These are phyloP conservation scores for Grantiella picta DNA, from an alignment of 2,113 vertebrate species.

Conservation along the genomic window DNA sequence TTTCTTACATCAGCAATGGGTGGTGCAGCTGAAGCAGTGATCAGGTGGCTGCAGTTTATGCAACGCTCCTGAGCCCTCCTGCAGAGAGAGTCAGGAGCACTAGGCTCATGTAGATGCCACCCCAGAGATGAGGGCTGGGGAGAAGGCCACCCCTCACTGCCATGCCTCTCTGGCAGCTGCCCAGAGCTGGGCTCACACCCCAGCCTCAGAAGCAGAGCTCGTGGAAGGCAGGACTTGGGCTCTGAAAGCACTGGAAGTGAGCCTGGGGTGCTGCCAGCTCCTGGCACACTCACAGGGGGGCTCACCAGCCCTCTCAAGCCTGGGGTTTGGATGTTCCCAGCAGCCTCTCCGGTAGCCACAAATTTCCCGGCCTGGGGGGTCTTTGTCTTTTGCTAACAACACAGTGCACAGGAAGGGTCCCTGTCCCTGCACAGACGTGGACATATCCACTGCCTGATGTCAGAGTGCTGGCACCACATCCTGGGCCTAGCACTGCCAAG, in stretches of 20 bases:
- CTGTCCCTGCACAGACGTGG: accelerated
- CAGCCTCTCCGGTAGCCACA: background rate
- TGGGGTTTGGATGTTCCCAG: background rate
- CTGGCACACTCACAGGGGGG: background rate
- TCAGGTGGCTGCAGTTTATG: background rate
- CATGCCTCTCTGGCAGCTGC: background rate
- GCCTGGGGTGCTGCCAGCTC: background rate
- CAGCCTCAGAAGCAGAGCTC: background rate
- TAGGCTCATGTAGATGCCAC: background rate
- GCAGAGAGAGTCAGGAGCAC: background rate
- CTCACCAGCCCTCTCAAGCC: accelerated
- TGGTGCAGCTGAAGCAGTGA: background rate
- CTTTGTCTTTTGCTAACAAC: background rate
- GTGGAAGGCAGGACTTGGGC: accelerated
- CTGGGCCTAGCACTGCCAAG: accelerated
- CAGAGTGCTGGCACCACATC: background rate
- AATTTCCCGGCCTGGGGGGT: background rate
- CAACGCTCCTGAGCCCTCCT: background rate
- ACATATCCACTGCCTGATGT: background rate
- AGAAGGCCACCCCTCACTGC: background rate
- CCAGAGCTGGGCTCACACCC: accelerated
- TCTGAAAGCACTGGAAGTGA: background rate
- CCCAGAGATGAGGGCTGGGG: background rate
- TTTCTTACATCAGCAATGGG: background rate
- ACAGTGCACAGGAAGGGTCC: background rate